Percentiles rank a stretch among this genome's conserved stretches.
These are phyloP conservation scores for Aepyceros melampus DNA, from an alignment of 2,113 vertebrate genomes.

Conservation along the genomic window DNA sequence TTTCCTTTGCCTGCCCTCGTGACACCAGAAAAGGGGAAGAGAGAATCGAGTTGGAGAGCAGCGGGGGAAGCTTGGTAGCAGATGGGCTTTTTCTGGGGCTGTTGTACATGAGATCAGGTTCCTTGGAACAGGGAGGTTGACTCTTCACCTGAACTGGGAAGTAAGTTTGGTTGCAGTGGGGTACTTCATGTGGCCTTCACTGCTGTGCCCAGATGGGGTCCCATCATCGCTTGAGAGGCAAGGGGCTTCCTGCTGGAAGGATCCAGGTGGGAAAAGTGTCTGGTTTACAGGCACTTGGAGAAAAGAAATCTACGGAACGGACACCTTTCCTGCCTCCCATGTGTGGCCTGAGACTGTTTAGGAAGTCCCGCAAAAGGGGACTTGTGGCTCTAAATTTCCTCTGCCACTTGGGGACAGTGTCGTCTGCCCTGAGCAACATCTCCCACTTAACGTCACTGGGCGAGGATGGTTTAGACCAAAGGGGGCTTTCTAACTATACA, in stretches of 20 bases:
- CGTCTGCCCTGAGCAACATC: background rate
- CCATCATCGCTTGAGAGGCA: fast-evolving
- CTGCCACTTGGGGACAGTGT: background rate
- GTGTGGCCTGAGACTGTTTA: background rate
- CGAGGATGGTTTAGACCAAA: background rate
- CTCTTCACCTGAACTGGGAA: background rate
- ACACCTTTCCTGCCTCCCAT: background rate
- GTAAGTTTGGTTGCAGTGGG: background rate
- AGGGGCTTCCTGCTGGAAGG: background rate
- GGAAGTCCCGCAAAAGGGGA: background rate
- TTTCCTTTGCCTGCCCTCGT: background rate
- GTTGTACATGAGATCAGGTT: background rate
- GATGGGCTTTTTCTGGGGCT: background rate
- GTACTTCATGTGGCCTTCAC: background rate
- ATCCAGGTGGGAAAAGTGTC: fast-evolving
- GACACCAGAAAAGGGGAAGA: background rate
- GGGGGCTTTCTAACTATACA: background rate
- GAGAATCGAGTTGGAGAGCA: background rate
- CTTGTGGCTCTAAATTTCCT: fast-evolving
- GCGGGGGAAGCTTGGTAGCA: background rate
- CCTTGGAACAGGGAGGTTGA: background rate
- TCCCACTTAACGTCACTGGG: background rate
- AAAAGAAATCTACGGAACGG: background rate
- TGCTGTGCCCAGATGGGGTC: background rate
- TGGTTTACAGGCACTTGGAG: background rate